phyloP scores from a whole-genome alignment of 2,888 invertebrate species.

The Invenusta paracnida region DNA sequence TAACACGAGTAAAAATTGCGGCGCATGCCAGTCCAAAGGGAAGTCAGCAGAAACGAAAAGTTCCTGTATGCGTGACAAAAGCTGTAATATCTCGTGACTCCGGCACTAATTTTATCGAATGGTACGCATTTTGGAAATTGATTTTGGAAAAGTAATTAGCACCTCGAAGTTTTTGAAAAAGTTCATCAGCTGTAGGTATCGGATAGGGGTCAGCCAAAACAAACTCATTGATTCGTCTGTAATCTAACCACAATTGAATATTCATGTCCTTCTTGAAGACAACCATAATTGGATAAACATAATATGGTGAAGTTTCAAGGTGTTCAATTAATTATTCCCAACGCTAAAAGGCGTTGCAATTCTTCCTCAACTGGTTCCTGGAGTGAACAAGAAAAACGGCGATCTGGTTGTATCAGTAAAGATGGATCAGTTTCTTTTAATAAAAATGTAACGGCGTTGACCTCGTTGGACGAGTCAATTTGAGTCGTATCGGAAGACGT shows the following conservation, averaged over 20 bases:
- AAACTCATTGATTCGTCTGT: not conserved
- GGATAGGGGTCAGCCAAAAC: not conserved
- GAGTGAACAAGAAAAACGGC: too few species aligned
- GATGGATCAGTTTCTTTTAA: too few species aligned
- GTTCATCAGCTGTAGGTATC: constrained; percentile 20
- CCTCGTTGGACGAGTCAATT: too few species aligned
- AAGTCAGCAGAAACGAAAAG: not conserved
- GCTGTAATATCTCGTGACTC: constrained; percentile 29
- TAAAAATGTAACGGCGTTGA: too few species aligned
- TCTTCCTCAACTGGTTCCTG: not conserved
- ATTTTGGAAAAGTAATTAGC: constrained; percentile 25
- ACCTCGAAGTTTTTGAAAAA: not conserved
- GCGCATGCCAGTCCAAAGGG: constrained; percentile 19
- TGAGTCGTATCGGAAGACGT: too few species aligned
- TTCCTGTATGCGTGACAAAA: not conserved
- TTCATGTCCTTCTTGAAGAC: not conserved
- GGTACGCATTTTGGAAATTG: not conserved
- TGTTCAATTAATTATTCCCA: not conserved
- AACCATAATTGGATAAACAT: too few species aligned
- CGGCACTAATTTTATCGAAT: not conserved
- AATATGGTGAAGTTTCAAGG: constrained; percentile 15
- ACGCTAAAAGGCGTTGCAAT: not conserved
- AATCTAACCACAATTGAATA: constrained; percentile 24
- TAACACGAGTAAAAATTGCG: not conserved
- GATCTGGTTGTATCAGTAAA: too few species aligned